Base-by-base conservation (phyloP, 2,113 vertebrate genomes). In the Syrrhaptes paradoxus region DNA sequence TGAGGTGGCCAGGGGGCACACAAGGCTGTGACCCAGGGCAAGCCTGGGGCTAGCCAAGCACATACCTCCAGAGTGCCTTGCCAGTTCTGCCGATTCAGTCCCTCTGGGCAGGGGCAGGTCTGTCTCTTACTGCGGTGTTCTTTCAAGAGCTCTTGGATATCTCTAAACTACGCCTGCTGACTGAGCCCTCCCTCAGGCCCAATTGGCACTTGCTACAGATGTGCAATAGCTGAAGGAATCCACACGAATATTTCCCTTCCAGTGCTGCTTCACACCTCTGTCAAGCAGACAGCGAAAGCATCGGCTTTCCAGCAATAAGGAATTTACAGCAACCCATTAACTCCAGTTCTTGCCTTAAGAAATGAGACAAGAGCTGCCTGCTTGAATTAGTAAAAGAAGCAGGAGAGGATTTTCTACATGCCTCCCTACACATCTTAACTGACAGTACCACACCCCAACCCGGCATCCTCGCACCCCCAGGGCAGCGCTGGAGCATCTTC, bases 401-500 rank as follows among this genome's bases (percentile, higher is more conserved):
- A 36, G 36, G n/a, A 63, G 57, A 24, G 38, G 57, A 4, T 43
- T 87, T 79, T 68, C 78, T 54, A 2, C 11, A 3, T 25, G 6
- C 19, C 18, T 68, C 29, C 29, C 54, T 25, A 6, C 10, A 4
- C 0, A 7, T 61, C 32, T 41, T 54, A 25, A 24, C 0, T 22
- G 52, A 6, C 48, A 28, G 6, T 1, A 26, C 25, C 10, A 3
- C 17, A 11, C 4, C 25, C 13, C 41, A 10, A 0, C 1, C 3
- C 57, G 3, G 10, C 16, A 2, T 1, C 54, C 52, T 20, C 1
- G 1, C 1, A 0, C 34, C 65, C 31, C 46, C 3, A 1, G 57
- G 22, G 48, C 22, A 52, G 41, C 67, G 4, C 18, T 5, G 54
- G 28, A 29, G 0, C 62, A 21, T 14, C 77, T 63, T n/a, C 51